These are phyloP conservation scores for Bos indicus DNA, from an alignment of 2,113 vertebrate species.

Conservation along the genomic window DNA sequence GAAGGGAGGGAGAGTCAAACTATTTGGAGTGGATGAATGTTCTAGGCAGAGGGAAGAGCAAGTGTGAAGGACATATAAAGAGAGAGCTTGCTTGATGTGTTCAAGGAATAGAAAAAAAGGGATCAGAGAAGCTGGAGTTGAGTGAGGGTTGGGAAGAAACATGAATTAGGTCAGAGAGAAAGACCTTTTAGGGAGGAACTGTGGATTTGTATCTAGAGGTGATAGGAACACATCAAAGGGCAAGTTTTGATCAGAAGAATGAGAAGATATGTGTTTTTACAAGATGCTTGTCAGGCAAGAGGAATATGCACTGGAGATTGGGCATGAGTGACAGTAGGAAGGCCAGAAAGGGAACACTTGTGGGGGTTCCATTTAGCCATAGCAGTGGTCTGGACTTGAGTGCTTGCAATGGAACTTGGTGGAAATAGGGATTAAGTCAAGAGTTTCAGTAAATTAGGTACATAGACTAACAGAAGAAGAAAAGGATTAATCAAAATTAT, in stretches of 20 bases:
- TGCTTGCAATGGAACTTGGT: not conserved
- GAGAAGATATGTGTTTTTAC: not conserved
- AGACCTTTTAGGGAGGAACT: not conserved
- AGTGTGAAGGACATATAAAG: not conserved
- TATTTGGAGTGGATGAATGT: not conserved
- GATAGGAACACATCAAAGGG: not conserved
- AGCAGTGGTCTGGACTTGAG: not conserved
- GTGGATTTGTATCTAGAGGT: not conserved
- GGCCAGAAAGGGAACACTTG: not conserved
- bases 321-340: too few species aligned
- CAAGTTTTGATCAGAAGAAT: not conserved
- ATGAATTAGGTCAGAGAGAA: not conserved
- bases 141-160: not conserved
- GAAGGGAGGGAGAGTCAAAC: not conserved
- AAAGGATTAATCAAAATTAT: not conserved
- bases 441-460: not conserved
- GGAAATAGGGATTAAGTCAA: not conserved
- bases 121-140: not conserved
- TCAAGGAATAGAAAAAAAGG: not conserved
- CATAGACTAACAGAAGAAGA: not conserved
- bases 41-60: not conserved
- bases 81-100: not conserved
- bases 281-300: not conserved
- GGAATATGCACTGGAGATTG: not conserved
- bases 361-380: not conserved